These are phyloP conservation scores for Lasioglossum marginatum DNA, from an alignment of 2,888 invertebrate genomes.

Conservation along the genomic window DNA sequence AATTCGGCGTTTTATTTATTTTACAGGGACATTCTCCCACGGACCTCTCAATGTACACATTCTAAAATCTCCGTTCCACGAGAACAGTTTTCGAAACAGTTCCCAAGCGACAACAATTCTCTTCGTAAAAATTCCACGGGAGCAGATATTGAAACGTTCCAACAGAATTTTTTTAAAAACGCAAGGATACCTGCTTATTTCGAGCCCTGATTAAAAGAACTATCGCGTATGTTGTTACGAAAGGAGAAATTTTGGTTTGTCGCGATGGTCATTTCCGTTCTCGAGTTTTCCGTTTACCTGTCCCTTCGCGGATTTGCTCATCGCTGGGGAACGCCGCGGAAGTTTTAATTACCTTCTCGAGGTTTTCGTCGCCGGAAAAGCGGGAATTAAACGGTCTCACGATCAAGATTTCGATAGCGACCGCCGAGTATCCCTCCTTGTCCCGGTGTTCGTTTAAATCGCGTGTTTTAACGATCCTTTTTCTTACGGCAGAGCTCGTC, in stretches of 20 bases:
- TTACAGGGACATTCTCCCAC: background rate
- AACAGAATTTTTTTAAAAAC: no score
- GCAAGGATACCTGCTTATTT: no score
- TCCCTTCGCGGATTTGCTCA: conserved; percentile 39
- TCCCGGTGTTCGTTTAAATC: conserved; percentile 7
- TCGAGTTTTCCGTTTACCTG: conserved; percentile 57
- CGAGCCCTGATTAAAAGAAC: background rate
- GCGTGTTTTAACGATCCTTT: background rate
- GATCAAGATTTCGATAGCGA: conserved; percentile 61
- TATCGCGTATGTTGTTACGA: background rate
- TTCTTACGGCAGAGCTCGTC: conserved; percentile 1
- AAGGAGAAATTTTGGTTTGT: background rate
- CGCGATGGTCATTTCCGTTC: background rate
- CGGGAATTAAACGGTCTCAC: conserved; percentile 57
- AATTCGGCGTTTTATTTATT: background rate
- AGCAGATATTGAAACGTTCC: background rate
- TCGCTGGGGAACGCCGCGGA: conserved; percentile 36
- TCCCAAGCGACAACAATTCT: background rate
- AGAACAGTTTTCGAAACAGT: background rate
- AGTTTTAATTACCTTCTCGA: conserved; percentile 68
- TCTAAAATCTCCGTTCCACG: background rate
- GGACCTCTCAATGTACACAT: background rate
- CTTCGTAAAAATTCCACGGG: background rate
- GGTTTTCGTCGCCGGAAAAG: conserved; percentile 45
- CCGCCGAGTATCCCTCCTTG: background rate